Evolutionary conservation across 2,888 invertebrate species (phyloP).

Genomic region (Physocephala rufipes): DNA sequence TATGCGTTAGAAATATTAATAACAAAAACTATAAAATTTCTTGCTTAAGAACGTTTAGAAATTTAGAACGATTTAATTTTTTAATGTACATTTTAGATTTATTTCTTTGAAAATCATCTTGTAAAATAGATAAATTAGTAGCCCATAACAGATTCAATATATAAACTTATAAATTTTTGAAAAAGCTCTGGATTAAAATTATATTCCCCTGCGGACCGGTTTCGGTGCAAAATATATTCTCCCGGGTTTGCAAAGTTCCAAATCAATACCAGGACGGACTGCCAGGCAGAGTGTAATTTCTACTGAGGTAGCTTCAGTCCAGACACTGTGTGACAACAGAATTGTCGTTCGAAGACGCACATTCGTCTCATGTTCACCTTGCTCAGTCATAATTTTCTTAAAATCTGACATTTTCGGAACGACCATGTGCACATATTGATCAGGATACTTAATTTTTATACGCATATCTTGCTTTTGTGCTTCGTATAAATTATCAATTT

Average conservation of each 20-base stretch:
- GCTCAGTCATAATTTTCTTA: conserved; percentile 71
- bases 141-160: too few relatives aligned
- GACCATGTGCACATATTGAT: conserved; percentile 86
- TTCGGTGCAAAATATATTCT: conserved; percentile 89
- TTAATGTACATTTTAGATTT: too few relatives aligned
- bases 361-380: conserved; percentile 68
- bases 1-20: too few relatives aligned
- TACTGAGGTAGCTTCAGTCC: conserved; percentile 91
- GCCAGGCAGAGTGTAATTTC: conserved; percentile 86
- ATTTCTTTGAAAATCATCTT: too few relatives aligned
- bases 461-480: conserved; percentile 77
- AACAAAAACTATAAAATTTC: too few relatives aligned
- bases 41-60: too few relatives aligned
- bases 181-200: conserved; percentile 45
- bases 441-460: conserved; percentile 90
- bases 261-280: conserved; percentile 71
- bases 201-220: conserved; percentile 84
- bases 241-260: conserved; percentile 87
- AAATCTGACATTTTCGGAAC: conserved; percentile 82
- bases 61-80: too few relatives aligned
- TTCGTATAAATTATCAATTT: conserved; percentile 81
- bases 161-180: neutral
- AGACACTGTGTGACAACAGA: conserved; percentile 83
- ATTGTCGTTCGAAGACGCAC: conserved; percentile 84
- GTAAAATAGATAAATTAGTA: too few relatives aligned